These are phyloP conservation scores for Brachypteracias leptosomus DNA, from an alignment of 2,113 vertebrate genomes.

Conservation along the genomic window DNA sequence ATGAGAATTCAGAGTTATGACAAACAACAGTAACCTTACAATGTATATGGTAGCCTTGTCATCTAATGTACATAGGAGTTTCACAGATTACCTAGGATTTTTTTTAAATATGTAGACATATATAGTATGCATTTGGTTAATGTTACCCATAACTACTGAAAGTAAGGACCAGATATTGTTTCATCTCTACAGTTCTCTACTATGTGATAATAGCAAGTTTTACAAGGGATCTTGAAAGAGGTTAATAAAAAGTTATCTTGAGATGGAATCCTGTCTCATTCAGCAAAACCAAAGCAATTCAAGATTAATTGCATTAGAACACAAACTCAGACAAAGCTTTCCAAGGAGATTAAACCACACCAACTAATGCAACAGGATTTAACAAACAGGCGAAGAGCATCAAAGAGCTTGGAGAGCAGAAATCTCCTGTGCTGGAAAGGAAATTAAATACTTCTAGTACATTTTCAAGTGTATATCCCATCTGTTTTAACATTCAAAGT, in stretches of 20 bases:
- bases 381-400: constrained; percentile 22
- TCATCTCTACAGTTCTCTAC: neutral
- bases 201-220: constrained; percentile 1
- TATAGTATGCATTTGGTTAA: neutral
- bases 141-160: neutral
- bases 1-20: constrained; percentile 10
- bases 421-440: constrained; percentile 45
- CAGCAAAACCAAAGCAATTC: constrained; percentile 35
- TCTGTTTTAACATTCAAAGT: constrained; percentile 63
- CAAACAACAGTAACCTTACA: constrained; percentile 13
- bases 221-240: constrained; percentile 4
- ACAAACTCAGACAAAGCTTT: constrained; percentile 24
- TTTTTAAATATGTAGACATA: neutral
- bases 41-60: neutral
- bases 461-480: constrained; percentile 54
- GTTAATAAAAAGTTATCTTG: constrained; percentile 10
- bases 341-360: constrained; percentile 22
- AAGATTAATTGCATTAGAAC: constrained; percentile 28
- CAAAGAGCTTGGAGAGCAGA: constrained; percentile 41
- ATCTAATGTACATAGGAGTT: neutral
- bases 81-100: neutral
- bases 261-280: constrained; percentile 25
- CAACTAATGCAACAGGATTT: constrained; percentile 18
- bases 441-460: constrained; percentile 63
- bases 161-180: neutral